phyloP scores from a whole-genome alignment of 1,140 invertebrate genomes.

The Apis florea region DNA sequence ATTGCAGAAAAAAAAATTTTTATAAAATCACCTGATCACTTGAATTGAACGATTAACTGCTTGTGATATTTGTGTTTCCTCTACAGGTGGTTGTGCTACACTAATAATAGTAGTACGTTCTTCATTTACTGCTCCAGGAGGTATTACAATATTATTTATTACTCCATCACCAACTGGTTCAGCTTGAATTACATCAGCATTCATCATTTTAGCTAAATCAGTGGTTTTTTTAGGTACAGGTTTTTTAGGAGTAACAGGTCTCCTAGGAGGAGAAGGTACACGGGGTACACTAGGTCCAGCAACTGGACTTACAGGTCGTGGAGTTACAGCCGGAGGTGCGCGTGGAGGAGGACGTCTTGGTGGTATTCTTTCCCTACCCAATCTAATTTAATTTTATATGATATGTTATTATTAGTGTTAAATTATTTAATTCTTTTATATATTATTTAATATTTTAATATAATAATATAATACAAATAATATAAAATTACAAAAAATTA shows the following conservation, averaged over 20 bases:
- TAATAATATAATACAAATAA: not conserved
- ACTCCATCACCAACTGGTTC: slow-evolving; percentile 64
- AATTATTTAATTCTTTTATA: not conserved
- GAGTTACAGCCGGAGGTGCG: not conserved
- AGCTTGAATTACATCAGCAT: slow-evolving; percentile 70
- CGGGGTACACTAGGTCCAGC: not conserved
- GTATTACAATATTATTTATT: slow-evolving; percentile 67
- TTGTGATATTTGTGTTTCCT: not conserved
- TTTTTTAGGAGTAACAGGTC: too few relatives aligned
- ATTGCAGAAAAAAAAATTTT: not conserved
- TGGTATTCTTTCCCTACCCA: slow-evolving; percentile 19
- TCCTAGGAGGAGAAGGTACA: not conserved
- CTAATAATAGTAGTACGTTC: slow-evolving; percentile 64
- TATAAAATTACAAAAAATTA: not conserved
- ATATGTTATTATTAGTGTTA: too few relatives aligned
- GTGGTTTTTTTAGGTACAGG: slow-evolving; percentile 51
- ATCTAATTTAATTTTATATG: slow-evolving; percentile 14
- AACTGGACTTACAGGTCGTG: not conserved
- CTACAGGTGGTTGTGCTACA: slow-evolving; percentile 43
- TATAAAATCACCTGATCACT: slow-evolving; percentile 57
- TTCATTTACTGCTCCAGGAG: slow-evolving; percentile 56
- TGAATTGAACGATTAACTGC: slow-evolving; percentile 64
- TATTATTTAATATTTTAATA: not conserved
- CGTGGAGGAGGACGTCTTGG: not conserved
- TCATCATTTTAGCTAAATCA: slow-evolving; percentile 64